Base-by-base conservation (phyloP, 2,797 vertebrate genomes). In the Podarcis lilfordi region DNA sequence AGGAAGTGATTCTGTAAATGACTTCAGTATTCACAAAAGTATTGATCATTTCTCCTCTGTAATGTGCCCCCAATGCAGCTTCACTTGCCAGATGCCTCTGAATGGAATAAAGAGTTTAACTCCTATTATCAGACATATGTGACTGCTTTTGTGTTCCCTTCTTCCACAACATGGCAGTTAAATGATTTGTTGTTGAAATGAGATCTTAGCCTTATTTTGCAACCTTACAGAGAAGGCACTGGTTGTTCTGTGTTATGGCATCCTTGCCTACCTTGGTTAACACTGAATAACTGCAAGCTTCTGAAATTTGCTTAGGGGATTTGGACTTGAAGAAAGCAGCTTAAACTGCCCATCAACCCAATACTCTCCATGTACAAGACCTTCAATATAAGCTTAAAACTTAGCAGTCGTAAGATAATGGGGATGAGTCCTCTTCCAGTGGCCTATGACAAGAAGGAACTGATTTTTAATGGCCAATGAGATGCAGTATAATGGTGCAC, bases 41-140 rank as follows among this genome's bases (percentile, higher is more conserved):
- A 96, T 96, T 96, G 96, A 97, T 97, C 96, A 97, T 96, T 97
- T 97, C 97, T 97, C 95, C 97, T 97, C 97, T 97, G 97, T 98
- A 98, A 98, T 98, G 98, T 97, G 97, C 96, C 97, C 97, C 97
- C 97, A 97, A 97, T 97, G 98, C 98, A 98, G 98, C 98, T 98
- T 98, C 98, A 98, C 97, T 98, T 98, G 98, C 98, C 98, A 99
- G 97, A 98, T 98, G 98, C 98, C 98, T 98, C 98, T 98, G 97
- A 98, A 98, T 98, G 97, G 96, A 99, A 98, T 98, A 97, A 98
- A 97, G 96, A 97, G 97, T 97, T 97, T 96, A 94, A 94, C 96
- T 97, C 96, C 97, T 97, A 97, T 95, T 95, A 95, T 94, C 92
- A 95, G 93, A 91, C 89, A 85, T 89, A 94, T 89, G 89, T 82